Percentiles rank a stretch among this genome's conserved stretches.
These are phyloP conservation scores for Psophia crepitans DNA, from an alignment of 2,113 vertebrate genomes.

Conservation along the genomic window DNA sequence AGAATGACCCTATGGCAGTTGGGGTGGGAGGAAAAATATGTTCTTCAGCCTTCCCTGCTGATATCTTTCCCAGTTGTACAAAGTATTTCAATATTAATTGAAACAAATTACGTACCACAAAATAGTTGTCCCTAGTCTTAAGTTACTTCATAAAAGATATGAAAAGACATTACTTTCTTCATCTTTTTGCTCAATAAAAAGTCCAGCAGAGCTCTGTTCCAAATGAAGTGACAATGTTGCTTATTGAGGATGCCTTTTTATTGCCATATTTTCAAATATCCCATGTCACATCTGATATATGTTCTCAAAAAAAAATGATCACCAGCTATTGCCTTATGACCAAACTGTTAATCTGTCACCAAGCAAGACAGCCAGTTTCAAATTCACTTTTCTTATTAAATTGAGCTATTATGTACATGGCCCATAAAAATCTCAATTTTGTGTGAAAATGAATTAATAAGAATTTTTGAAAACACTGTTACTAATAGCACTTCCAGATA, in stretches of 20 bases:
- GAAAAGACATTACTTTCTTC: background rate
- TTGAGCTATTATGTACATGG: background rate
- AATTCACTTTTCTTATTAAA: background rate
- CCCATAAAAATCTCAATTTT: background rate
- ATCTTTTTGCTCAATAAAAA: background rate
- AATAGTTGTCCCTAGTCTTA: background rate
- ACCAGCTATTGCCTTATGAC: background rate
- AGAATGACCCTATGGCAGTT: background rate
- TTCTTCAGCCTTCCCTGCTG: background rate
- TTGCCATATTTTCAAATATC: background rate
- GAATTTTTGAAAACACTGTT: background rate
- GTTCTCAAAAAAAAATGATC: background rate
- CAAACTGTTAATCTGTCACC: background rate
- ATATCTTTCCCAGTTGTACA: background rate
- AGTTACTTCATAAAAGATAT: background rate
- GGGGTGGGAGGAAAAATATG: background rate
- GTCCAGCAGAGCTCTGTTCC: background rate
- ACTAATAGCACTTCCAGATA: background rate
- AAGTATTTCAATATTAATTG: background rate
- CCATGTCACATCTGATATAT: background rate
- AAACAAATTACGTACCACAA: fast-evolving
- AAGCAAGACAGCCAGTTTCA: background rate
- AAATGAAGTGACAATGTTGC: background rate
- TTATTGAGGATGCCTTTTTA: background rate
- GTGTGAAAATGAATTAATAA: background rate